These are phyloP conservation scores for Mesembrinibis cayennensis DNA, from an alignment of 2,113 vertebrate genomes.

Conservation along the genomic window DNA sequence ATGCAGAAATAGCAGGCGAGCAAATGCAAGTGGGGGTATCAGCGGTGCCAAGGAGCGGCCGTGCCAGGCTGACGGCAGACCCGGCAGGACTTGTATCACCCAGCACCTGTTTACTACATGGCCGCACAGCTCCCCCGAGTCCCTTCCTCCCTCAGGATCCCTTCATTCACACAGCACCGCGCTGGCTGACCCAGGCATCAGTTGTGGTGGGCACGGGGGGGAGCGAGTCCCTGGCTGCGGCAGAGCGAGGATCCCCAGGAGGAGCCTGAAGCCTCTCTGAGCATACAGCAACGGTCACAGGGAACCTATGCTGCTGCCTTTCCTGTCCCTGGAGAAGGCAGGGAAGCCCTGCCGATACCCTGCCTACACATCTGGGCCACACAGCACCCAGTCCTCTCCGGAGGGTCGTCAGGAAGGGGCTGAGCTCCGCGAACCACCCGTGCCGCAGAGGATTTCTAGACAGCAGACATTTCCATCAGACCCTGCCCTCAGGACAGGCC, in stretches of 20 bases:
- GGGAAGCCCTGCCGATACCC: background rate
- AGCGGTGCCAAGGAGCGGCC: fast-evolving
- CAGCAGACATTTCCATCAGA: background rate
- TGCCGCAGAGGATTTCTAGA: background rate
- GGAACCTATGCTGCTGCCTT: background rate
- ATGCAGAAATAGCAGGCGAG: background rate
- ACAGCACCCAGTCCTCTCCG: background rate
- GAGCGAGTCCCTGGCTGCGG: background rate
- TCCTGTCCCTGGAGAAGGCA: background rate
- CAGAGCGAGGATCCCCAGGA: background rate
- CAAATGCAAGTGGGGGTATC: background rate
- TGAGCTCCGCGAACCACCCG: fast-evolving
- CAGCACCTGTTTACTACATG: background rate
- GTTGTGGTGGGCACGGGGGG: background rate
- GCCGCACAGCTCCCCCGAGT: background rate
- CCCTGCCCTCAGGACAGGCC: background rate
- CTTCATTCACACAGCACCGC: background rate
- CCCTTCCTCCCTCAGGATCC: background rate
- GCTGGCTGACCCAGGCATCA: background rate
- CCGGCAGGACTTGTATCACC: background rate
- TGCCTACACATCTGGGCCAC: background rate
- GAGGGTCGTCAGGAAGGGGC: background rate
- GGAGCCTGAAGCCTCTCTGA: background rate
- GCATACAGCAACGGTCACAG: background rate
- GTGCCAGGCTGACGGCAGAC: fast-evolving